Base-by-base conservation (phyloP, 1,140 invertebrate species). In the Bombus sylvicola region DNA sequence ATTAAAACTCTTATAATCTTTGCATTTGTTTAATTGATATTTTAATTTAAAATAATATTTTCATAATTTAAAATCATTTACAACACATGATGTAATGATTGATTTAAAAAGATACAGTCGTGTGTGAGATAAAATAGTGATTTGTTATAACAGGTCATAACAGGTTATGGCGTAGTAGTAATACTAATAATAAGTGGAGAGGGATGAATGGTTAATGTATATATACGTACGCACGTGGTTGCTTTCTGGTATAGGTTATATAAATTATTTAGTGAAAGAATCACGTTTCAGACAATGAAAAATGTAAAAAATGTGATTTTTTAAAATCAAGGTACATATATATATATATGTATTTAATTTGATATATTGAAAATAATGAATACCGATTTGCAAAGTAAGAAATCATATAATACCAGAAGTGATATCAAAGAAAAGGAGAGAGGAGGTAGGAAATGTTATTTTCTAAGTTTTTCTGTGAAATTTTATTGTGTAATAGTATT, bases 401-500 rank as follows among this genome's bases (percentile, higher is more conserved):
- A 37, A 76, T 39, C 31, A 9, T 15, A 37, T 2, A 37, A 71
- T 39, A 53, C 15, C 39, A 8, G 79, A 74, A 34, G 1, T 6
- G 18, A 28, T 83, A 43, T 39, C 2, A 81, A 86, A 10, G 43
- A 59, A 62, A 86, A 28, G 37, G 76, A 78, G 34, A 84, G 34
- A 13, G 76, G 85, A 68, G 43, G 12, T 62, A n/a, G 74, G 9
- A 8, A 43, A 62, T 31, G 31, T 85, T 59, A 39, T 13, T 62
- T 84, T 79, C 3, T 37, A 53, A 39, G 53, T 15, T 76, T 47
- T 15, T 39, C 6, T 53, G 47, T 22, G 18, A 53, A 53, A 53
- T 53, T 53, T 53, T 53, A 31, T 37, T 1, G 34, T 25, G 18
- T 34, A 59, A 9, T 41, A 53, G 41, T 41, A 31, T n/a, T 22